phyloP scores from a whole-genome alignment of 2,113 vertebrate genomes.

The Seriola quinqueradiata region DNA sequence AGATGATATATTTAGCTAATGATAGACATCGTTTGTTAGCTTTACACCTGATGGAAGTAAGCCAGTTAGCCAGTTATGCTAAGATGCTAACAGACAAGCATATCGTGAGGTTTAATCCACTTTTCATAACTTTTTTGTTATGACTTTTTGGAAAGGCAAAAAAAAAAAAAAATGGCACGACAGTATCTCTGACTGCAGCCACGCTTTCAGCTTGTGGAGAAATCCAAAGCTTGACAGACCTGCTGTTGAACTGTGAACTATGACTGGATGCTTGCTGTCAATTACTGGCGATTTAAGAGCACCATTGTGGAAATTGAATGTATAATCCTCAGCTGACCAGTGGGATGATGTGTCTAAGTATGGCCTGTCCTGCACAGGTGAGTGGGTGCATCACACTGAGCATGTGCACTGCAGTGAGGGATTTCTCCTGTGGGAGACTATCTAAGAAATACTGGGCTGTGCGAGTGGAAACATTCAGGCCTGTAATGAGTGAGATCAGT shows the following conservation, averaged over 20 bases:
- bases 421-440: slow-evolving; percentile 8
- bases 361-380: background rate
- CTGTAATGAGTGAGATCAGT: slow-evolving; percentile 67
- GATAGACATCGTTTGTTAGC: no score
- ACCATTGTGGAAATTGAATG: background rate
- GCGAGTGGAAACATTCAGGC: slow-evolving; percentile 50
- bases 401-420: slow-evolving; percentile 1
- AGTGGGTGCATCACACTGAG: background rate
- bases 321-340: background rate
- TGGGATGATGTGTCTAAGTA: background rate
- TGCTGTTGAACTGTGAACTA: background rate
- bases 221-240: background rate
- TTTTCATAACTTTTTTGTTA: no score
- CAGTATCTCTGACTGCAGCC: no score
- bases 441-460: slow-evolving; percentile 32
- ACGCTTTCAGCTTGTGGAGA: no score
- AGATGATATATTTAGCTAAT: no score
- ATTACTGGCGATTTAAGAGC: background rate
- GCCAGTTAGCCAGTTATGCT: no score
- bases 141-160: no score
- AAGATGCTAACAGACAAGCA: no score
- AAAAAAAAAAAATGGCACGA: no score
- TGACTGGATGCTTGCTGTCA: background rate
- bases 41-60: no score
- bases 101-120: no score